Conservation (phyloP, 2,888 invertebrate species). For the Trilocha varians region DNA sequence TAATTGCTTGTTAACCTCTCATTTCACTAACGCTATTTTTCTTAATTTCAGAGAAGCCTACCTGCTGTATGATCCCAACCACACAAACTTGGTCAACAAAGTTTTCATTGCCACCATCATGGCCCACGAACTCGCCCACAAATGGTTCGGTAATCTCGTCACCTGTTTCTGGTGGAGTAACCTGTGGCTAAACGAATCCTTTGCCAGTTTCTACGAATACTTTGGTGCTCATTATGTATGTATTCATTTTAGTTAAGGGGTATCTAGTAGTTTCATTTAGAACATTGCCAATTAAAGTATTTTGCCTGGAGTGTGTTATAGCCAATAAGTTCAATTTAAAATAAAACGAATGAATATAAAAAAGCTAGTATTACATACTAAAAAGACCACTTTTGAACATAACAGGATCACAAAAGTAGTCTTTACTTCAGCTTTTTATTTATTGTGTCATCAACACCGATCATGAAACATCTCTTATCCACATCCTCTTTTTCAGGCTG, state of each 20-base stretch:
- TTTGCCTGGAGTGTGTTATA: too few species aligned
- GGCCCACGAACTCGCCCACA: constrained; percentile 87
- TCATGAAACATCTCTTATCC: too few species aligned
- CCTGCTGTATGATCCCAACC: constrained; percentile 50
- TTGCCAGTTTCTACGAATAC: constrained; percentile 83
- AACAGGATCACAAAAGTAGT: too few species aligned
- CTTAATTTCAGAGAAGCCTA: constrained; percentile 52
- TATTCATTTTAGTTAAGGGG: constrained; percentile 3
- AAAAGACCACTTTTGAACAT: too few species aligned
- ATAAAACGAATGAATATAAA: too few species aligned
- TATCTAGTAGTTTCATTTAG: too few species aligned
- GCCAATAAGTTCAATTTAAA: too few species aligned
- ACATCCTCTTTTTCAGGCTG: constrained; percentile 36
- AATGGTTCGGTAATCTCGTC: constrained; percentile 88
- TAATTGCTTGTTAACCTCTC: too few species aligned
- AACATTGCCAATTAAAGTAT: too few species aligned
- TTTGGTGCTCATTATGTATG: constrained; percentile 70
- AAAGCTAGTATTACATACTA: too few species aligned
- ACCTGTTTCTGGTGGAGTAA: constrained; percentile 85
- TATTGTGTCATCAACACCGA: too few species aligned
- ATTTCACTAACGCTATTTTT: not conserved
- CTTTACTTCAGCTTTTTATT: too few species aligned
- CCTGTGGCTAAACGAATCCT: constrained; percentile 81
- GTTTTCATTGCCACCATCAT: constrained; percentile 73
- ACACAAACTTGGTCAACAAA: constrained; percentile 56